A percentile compares a stretch with the other conserved stretches of the same genome.
Conservation (phyloP, 1,140 invertebrate species). For the Patella vulgata region DNA sequence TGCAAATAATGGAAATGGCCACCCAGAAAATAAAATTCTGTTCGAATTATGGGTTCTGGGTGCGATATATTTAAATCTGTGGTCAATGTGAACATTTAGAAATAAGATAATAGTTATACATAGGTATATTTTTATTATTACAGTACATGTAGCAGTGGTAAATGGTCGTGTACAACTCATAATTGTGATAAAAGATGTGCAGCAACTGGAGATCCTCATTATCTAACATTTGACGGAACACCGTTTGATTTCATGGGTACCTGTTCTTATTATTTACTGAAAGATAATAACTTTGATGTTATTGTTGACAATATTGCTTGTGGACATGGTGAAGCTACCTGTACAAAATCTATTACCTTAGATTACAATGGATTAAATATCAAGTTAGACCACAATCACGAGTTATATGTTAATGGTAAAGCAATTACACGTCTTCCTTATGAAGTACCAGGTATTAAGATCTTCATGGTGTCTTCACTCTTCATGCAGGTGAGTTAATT, state of each 20-base stretch:
- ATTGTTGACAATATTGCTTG: slow-evolving; percentile 86
- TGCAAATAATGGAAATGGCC: too few species aligned
- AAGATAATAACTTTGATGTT: slow-evolving; percentile 75
- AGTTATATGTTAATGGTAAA: slow-evolving; percentile 71
- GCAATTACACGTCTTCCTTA: slow-evolving; percentile 77
- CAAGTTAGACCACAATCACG: slow-evolving; percentile 52
- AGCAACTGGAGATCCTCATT: slow-evolving; percentile 88
- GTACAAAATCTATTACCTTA: slow-evolving; percentile 83
- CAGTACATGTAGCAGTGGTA: slow-evolving; percentile 77
- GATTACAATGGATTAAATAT: slow-evolving; percentile 11
- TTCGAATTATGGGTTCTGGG: too few species aligned
- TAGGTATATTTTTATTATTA: too few species aligned
- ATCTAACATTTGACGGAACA: slow-evolving; percentile 87
- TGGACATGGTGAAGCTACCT: slow-evolving; percentile 78
- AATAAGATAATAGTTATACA: too few species aligned
- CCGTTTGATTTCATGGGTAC: slow-evolving; percentile 89
- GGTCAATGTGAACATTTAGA: too few species aligned
- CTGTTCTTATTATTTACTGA: slow-evolving; percentile 84
- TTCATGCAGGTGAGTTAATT: slow-evolving; percentile 57
- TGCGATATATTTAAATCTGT: too few species aligned
- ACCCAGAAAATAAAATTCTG: too few species aligned
- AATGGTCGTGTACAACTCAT: slow-evolving; percentile 82
- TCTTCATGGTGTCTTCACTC: slow-evolving; percentile 78
- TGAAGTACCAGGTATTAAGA: slow-evolving; percentile 71
- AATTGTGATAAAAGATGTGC: slow-evolving; percentile 69